Base-by-base conservation (phyloP, 2,113 vertebrate genomes). In the Scatophagus argus region DNA sequence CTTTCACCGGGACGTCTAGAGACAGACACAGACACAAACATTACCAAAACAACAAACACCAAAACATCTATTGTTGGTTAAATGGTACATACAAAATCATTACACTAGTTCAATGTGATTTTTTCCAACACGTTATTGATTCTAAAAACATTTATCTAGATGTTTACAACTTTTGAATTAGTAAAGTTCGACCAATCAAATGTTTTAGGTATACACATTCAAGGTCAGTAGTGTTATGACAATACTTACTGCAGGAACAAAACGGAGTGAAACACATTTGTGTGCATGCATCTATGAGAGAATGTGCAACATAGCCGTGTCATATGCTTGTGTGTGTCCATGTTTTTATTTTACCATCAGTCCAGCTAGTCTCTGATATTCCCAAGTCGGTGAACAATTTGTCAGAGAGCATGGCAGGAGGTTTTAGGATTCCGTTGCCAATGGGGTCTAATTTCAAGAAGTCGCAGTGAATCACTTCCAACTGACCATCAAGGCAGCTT, bases 391-490 rank as follows among this genome's bases (percentile, higher is more conserved):
- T 88, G 91, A 99, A 98, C 64, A 99, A 95, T 43, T 84, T 91
- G 6, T 96, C 93, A 10, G 95, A 92, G 76, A 61, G 81, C 93
- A 97, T 81, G 27, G 77, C 62, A 0, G 96, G 95, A 12, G 96
- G 93, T 84, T 75, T 95, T 74, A 95, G 0, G 0, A 1, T 6
- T 76, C 92, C 93, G 59, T 0, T 12, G 0, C 72, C 71, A 9
- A 94, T 77, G 36, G 96, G 95, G 86, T 99, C 97, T 47, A 99
- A 60, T 82, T 90, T 96, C 86, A 97, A 97, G 91, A 95, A 99
- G 87, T 99, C 96, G 91, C 96, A 97, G 10, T 97, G 84, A 74
- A 97, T 67, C 67, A 97, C 96, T 74, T 96, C 91, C 27, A 99
- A 88, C 61, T 94, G 95, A 68, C 95, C 95, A 81, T 93, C 89